phyloP scores from a whole-genome alignment of 2,113 vertebrate species.

The Passer montanus region DNA sequence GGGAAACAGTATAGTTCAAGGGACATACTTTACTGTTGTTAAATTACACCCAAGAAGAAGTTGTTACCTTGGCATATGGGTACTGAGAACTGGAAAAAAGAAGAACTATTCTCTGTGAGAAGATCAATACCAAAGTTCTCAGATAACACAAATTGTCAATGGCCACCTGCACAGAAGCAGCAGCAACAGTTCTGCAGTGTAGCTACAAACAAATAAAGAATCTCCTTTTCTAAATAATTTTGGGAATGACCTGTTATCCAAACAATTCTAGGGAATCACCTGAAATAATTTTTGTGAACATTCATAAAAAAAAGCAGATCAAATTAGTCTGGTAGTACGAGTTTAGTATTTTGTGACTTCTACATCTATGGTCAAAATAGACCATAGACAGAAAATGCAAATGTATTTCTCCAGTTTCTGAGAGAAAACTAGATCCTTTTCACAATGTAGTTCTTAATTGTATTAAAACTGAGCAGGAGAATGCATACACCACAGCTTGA shows the following conservation, averaged over 20 bases:
- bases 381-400: not conserved
- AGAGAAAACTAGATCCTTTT: not conserved
- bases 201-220: not conserved
- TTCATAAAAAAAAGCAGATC: not conserved
- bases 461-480: not conserved
- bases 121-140: not conserved
- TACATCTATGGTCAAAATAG: not conserved
- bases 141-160: not conserved
- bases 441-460: not conserved
- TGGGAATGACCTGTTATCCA: not conserved
- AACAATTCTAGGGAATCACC: not conserved
- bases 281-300: not conserved
- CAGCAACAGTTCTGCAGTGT: not conserved
- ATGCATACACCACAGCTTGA: not conserved
- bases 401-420: not conserved
- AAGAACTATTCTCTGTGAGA: not conserved
- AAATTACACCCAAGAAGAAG: not conserved
- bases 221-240: not conserved
- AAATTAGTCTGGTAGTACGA: not conserved
- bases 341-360: not conserved
- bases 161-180: not conserved
- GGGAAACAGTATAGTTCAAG: not conserved
- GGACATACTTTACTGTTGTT: not conserved
- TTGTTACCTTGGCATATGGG: not conserved
- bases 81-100: not conserved